Evolutionary conservation across 2,888 invertebrate species (phyloP).

Genomic region (Aproaerema taeniolella): DNA sequence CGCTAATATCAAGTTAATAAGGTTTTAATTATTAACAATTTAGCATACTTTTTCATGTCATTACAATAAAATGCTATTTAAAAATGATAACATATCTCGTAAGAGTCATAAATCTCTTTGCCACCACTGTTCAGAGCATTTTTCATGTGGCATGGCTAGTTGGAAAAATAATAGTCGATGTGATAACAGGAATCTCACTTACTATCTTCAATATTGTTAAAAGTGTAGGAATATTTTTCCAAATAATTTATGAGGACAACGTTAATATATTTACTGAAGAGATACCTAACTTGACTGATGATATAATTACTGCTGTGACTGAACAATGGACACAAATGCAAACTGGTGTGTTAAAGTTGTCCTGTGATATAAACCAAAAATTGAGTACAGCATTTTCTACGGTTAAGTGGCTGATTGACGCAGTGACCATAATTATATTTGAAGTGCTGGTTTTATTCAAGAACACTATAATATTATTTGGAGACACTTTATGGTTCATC

Average conservation of each 20-base stretch:
- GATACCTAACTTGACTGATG: slow-evolving; percentile 42
- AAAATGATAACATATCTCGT: slow-evolving; percentile 60
- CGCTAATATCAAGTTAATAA: too few relatives aligned
- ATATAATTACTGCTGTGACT: slow-evolving; percentile 25
- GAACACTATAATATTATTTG: slow-evolving; percentile 46
- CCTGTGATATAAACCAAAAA: slow-evolving; percentile 28
- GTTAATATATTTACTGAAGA: slow-evolving; percentile 53
- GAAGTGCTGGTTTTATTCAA: slow-evolving; percentile 45
- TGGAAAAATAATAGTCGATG: slow-evolving; percentile 53
- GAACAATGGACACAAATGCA: slow-evolving; percentile 30
- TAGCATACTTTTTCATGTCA: too few relatives aligned
- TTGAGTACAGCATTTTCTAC: slow-evolving; percentile 27
- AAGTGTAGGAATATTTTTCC: slow-evolving; percentile 36
- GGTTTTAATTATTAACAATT: too few relatives aligned
- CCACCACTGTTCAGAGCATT: slow-evolving; percentile 41
- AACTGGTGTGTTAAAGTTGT: slow-evolving; percentile 30
- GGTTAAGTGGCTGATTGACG: slow-evolving; percentile 31
- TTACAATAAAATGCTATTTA: slow-evolving; percentile 29
- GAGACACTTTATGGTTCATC: slow-evolving; percentile 57
- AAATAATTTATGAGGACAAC: slow-evolving; percentile 68
- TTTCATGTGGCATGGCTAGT: slow-evolving; percentile 47
- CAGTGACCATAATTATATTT: slow-evolving; percentile 32
- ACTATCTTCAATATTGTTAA: slow-evolving; percentile 29
- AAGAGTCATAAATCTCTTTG: slow-evolving; percentile 46
- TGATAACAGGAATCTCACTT: slow-evolving; percentile 35